phyloP scores from a whole-genome alignment of 2,113 vertebrate genomes.

The Cynocephalus volans region DNA sequence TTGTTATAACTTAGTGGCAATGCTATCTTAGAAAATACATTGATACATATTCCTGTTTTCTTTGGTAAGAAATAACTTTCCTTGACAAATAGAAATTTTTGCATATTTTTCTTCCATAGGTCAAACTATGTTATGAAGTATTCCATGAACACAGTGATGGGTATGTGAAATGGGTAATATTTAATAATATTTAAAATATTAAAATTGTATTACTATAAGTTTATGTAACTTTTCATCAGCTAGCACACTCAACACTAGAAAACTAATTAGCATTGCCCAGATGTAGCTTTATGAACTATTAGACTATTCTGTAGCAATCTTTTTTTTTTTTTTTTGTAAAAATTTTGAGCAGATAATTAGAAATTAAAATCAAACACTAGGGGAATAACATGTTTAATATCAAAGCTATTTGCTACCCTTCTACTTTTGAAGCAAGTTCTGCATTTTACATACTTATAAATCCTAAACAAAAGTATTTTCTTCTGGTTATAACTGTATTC shows the following conservation, averaged over 20 bases:
- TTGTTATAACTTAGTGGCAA: neutral
- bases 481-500: conserved; percentile 13
- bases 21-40: neutral
- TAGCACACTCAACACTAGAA: neutral
- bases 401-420: neutral
- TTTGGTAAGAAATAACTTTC: neutral
- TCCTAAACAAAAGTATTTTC: neutral
- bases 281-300: neutral
- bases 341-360: neutral
- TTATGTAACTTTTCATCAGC: neutral
- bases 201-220: neutral
- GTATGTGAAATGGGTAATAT: neutral
- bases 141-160: neutral
- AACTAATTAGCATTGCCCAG: neutral
- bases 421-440: neutral
- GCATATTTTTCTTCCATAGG: neutral
- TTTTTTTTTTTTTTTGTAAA: conserved; percentile 5
- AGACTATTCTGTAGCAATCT: neutral
- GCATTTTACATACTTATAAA: neutral
- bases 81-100: neutral
- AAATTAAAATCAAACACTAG: conserved; percentile 16
- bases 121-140: neutral
- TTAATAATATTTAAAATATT: neutral
- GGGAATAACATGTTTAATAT: neutral
- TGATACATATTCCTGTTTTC: neutral